Evolutionary conservation across 2,888 invertebrate genomes (phyloP), one percentile per base, ranked within the genome.

Genomic region (Drosophila nigricruria): DNA sequence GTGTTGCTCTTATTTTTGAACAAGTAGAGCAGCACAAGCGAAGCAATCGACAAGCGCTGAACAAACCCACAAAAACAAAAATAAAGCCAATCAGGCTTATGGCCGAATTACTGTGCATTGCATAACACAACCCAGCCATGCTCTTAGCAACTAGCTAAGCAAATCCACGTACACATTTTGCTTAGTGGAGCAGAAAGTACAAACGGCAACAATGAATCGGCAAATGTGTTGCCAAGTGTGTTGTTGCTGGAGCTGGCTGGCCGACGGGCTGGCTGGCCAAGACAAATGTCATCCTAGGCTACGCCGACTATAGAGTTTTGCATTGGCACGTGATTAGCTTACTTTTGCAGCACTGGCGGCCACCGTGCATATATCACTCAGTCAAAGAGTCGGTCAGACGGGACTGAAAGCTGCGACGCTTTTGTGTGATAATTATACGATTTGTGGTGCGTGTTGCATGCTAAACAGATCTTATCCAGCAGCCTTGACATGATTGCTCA

Each of bases 301-400:
- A 56, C 68, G 61, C 61, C 67, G 36, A 68, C 68, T 68, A 57
- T 73, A 62, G 61, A 70, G 70, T 70, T 73, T 76, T 65, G 71
- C 82, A 78, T 72, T 84, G 87, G 89, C 89, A 88, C 90, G 90
- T 88, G 90, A 90, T 90, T 83, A 68, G 78, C 72, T 77, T 90
- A 71, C 70, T 59, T 78, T 85, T 71, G 60, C 34, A 27, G 66
- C 58, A 60, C 49, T 47, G 58, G 50, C n/a, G 52, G 40, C 56
- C 58, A 62, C 52, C 30, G 49, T 30, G 20, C 53, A 57, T 78
- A 79, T 71, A 79, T 88, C 66, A 70, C 59, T 77, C 72, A 61
- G 27, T 68, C 36, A 49, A 60, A 61, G 61, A 74, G 61, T 72
- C 67, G 72, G 73, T 64, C 70, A 32, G 38, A 20, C 25, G 54